These are phyloP conservation scores for Melanotaenia maccullochi DNA, from an alignment of 2,797 vertebrate genomes.

Conservation along the genomic window DNA sequence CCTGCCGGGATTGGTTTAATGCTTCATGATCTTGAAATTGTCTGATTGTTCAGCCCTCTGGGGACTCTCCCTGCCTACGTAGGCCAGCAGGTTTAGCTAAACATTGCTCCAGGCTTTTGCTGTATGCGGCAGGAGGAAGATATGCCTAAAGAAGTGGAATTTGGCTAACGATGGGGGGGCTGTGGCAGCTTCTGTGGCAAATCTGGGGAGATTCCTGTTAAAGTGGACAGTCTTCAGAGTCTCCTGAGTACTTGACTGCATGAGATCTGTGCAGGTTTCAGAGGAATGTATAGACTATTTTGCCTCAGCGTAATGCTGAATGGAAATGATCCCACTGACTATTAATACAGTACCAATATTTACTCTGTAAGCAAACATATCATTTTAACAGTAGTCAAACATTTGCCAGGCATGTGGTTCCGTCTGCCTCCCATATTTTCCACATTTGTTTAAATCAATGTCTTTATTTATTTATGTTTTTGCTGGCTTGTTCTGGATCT, in stretches of 20 bases:
- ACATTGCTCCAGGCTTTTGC: constrained; percentile 85
- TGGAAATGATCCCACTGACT: constrained; percentile 68
- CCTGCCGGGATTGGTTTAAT: constrained; percentile 99
- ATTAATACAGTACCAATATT: constrained; percentile 74
- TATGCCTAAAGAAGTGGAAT: constrained; percentile 61
- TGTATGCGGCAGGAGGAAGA: constrained; percentile 67
- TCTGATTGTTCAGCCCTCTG: constrained; percentile 95
- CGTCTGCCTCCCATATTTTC: constrained; percentile 12
- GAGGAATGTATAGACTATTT: constrained; percentile 41
- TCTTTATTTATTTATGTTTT: constrained; percentile 31
- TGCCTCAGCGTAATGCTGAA: constrained; percentile 43
- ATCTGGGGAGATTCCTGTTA: constrained; percentile 31
- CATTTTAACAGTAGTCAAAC: constrained; percentile 47
- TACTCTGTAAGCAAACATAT: constrained; percentile 48
- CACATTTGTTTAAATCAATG: constrained; percentile 32
- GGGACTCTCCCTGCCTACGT: constrained; percentile 87
- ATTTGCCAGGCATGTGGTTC: constrained; percentile 33
- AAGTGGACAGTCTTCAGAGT: constrained; percentile 49
- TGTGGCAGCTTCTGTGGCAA: constrained; percentile 49
- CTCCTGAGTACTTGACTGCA: constrained; percentile 17
- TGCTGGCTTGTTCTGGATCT: constrained; percentile 20
- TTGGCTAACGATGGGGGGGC: constrained; percentile 31
- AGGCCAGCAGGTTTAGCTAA: constrained; percentile 89
- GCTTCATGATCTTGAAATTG: constrained; percentile 98
- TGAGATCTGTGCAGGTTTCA: constrained; percentile 34